A percentile compares a stretch with the other conserved stretches of the same genome.
phyloP scores from a whole-genome alignment of 2,888 invertebrate species.

The Sarcophaga subvicina region DNA sequence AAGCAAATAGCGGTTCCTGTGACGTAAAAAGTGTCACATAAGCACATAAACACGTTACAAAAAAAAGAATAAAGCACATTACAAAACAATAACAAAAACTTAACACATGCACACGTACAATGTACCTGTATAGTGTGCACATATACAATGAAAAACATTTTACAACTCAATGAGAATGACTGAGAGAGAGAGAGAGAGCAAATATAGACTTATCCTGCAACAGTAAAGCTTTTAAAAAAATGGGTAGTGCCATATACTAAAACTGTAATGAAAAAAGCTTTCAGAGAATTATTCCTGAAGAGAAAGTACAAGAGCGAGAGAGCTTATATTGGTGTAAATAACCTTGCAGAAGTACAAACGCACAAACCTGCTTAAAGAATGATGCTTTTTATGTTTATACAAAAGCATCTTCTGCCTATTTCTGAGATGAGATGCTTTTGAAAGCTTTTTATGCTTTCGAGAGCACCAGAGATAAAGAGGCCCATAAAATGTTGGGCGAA shows the following conservation, averaged over 20 bases:
- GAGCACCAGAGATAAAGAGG: slow-evolving; percentile 13
- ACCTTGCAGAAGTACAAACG: too few species aligned
- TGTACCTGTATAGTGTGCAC: not conserved
- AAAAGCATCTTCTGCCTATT: too few species aligned
- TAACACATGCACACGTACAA: slow-evolving; percentile 23
- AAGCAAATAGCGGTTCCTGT: slow-evolving; percentile 56
- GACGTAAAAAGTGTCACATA: slow-evolving; percentile 64
- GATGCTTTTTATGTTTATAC: too few species aligned
- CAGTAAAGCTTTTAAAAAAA: slow-evolving; percentile 28
- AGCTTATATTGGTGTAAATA: not conserved
- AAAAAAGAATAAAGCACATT: not conserved
- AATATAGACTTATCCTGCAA: not conserved
- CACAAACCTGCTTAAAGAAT: too few species aligned
- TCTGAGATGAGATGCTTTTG: not conserved
- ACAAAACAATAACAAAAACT: slow-evolving; percentile 20
- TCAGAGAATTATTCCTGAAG: not conserved
- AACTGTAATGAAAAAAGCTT: slow-evolving; percentile 32
- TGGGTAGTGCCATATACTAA: slow-evolving; percentile 41
- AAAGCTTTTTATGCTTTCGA: too few species aligned
- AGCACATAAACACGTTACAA: slow-evolving; percentile 12
- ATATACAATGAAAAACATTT: slow-evolving; percentile 62
- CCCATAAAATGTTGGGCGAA: slow-evolving; percentile 3
- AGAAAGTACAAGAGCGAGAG: slow-evolving; percentile 13
- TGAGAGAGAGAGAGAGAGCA: slow-evolving; percentile 11
- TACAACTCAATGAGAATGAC: not conserved